These are phyloP conservation scores for Gymnothorax reevesii DNA, from an alignment of 2,797 vertebrate species.

Conservation along the genomic window DNA sequence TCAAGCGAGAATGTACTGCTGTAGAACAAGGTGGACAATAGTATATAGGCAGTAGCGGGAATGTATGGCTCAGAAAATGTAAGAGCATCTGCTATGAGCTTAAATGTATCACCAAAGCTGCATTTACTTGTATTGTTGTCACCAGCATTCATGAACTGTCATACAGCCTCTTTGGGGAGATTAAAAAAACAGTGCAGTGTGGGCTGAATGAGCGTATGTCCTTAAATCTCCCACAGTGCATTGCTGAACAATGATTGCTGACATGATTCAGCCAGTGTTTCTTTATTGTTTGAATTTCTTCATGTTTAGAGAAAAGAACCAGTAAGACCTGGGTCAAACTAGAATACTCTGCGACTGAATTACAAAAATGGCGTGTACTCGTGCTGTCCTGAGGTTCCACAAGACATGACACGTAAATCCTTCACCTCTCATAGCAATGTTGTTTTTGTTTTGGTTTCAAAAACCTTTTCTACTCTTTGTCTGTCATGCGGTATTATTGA, in stretches of 20 bases:
- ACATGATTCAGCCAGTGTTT: background rate
- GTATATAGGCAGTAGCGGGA: background rate
- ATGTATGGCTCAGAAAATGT: background rate
- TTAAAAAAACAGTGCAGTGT: background rate
- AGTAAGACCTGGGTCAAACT: background rate
- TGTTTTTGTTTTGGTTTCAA: background rate
- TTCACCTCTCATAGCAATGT: background rate
- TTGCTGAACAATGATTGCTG: background rate
- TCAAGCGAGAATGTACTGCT: conserved; percentile 3
- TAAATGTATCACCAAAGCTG: background rate
- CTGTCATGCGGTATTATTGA: background rate
- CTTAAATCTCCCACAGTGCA: background rate
- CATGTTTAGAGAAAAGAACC: background rate
- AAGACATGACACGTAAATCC: background rate
- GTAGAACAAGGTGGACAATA: background rate
- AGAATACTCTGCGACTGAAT: background rate
- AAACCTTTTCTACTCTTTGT: background rate
- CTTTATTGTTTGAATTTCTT: background rate
- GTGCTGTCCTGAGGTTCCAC: background rate
- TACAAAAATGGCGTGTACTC: background rate
- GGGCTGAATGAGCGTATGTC: background rate
- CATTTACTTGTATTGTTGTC: background rate
- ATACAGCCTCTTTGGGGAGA: background rate
- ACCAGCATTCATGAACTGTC: background rate
- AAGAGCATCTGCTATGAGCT: background rate